Conservation (phyloP, 2,888 invertebrate genomes). For the Zeuzera pyrina region DNA sequence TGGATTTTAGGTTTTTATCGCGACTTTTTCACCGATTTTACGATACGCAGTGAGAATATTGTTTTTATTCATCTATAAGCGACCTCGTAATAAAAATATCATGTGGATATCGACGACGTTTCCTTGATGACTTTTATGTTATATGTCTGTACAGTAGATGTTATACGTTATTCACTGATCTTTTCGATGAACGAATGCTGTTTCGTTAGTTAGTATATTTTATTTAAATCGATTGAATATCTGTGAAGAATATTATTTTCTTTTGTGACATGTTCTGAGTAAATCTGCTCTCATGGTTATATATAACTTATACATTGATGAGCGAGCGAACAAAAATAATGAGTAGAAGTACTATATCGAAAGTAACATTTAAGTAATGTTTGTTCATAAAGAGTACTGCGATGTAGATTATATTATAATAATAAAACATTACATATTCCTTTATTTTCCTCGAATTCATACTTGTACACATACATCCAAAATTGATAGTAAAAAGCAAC, state of each 20-base stretch:
- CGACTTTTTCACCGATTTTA: slow-evolving; percentile 65
- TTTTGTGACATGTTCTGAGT: slow-evolving; percentile 50
- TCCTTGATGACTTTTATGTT: slow-evolving; percentile 46
- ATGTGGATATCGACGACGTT: slow-evolving; percentile 45
- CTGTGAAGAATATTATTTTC: slow-evolving; percentile 53
- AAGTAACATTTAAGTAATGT: slow-evolving; percentile 68
- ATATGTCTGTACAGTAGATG: slow-evolving; percentile 65
- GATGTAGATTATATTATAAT: slow-evolving; percentile 66
- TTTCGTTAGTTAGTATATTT: slow-evolving; percentile 63
- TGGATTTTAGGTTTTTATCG: slow-evolving; percentile 67
- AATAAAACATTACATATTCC: slow-evolving; percentile 67
- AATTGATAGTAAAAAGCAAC: slow-evolving; percentile 73
- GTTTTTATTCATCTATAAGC: slow-evolving; percentile 55
- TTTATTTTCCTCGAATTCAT: slow-evolving; percentile 71
- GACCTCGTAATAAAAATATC: slow-evolving; percentile 54
- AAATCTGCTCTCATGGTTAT: slow-evolving; percentile 51
- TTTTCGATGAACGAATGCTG: slow-evolving; percentile 55
- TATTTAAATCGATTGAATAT: slow-evolving; percentile 67
- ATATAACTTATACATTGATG: slow-evolving; percentile 33
- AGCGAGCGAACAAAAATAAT: slow-evolving; percentile 63
- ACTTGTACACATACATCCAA: slow-evolving; percentile 72
- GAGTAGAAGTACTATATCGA: slow-evolving; percentile 65
- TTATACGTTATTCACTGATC: slow-evolving; percentile 57
- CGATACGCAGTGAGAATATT: slow-evolving; percentile 56
- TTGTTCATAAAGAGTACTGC: slow-evolving; percentile 69